Evolutionary conservation across 2,888 invertebrate genomes (phyloP), one percentile per base, ranked within the genome.

Genomic region (Druceiella hillmani): DNA sequence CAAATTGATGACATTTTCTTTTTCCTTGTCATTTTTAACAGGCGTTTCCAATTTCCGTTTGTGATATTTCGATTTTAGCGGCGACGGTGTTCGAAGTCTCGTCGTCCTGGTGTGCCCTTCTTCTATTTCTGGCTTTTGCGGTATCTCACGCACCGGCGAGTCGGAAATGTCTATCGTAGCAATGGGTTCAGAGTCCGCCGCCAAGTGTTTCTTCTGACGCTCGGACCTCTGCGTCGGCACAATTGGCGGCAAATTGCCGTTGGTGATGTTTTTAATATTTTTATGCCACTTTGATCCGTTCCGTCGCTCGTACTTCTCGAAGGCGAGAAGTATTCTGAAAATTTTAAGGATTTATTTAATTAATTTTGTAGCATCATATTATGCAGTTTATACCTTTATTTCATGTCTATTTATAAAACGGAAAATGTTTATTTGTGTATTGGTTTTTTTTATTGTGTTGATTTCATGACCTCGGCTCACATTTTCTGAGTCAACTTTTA

Each of bases 271-370:
- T 57, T 59, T 61, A 47, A 59, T 55, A 52, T 62, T 62, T 51
- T 46, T 24, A 12, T 15, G 15, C 27, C 27, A 27, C n/a, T 55
- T 60, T 0, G 45, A 34, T 2, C 61, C 58, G 40, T 57, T 59
- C 59, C 77, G 44, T 57, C 76, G 56, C 61, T 76, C 58, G 70
- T 70, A 61, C 64, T 75, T 60, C 64, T 85, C 84, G 52, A 75
- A 82, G 0, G 81, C 75, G n/a, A 84, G 61, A 10, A 85, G 64
- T 53, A 79, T 76, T 52, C 84, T 84, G 59, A 1, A 58, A 58
- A 42, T 47, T 47, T 43, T 40, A 13, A 38, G 14, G 20, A 33
- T 27, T 27, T n/a, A n/a, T 10, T 9, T 27, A 9, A 9, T 9
- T 20, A 20, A 20, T n/a, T 20, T 20, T n/a, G 6, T 6, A 9